Evolutionary conservation across 2,113 vertebrate species (phyloP).

Genomic region (Toxotes jaculatrix): DNA sequence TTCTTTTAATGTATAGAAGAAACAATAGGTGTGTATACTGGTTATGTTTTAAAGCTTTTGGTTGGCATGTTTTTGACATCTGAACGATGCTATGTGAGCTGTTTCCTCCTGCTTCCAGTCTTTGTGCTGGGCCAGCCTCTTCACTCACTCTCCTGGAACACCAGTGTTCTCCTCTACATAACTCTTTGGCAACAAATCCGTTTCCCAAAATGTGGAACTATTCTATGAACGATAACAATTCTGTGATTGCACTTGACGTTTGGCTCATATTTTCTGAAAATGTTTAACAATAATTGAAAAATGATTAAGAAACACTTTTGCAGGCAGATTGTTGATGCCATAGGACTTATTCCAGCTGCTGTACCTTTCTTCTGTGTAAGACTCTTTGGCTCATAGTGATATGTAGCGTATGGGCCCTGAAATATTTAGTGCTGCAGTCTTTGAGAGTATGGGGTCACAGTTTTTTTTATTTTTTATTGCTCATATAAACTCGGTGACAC

Average conservation of each 20-base stretch:
- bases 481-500: not conserved
- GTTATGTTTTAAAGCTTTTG: too few relatives aligned
- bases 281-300: not conserved
- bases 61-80: not conserved
- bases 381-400: not conserved
- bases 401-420: not conserved
- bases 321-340: not conserved
- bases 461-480: too few relatives aligned
- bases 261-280: not conserved
- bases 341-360: not conserved
- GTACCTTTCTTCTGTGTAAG: not conserved
- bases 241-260: not conserved
- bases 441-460: not conserved
- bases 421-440: slow-evolving; percentile 12
- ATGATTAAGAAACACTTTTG: not conserved
- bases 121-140: too few relatives aligned
- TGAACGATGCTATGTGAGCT: not conserved
- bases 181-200: not conserved
- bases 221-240: too few relatives aligned
- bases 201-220: not conserved
- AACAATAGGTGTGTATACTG: too few relatives aligned
- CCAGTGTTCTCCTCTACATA: not conserved
- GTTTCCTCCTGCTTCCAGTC: not conserved
- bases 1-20: not conserved
- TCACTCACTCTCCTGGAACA: not conserved